phyloP scores from a whole-genome alignment of 2,797 vertebrate species.

The Peromyscus attwateri region DNA sequence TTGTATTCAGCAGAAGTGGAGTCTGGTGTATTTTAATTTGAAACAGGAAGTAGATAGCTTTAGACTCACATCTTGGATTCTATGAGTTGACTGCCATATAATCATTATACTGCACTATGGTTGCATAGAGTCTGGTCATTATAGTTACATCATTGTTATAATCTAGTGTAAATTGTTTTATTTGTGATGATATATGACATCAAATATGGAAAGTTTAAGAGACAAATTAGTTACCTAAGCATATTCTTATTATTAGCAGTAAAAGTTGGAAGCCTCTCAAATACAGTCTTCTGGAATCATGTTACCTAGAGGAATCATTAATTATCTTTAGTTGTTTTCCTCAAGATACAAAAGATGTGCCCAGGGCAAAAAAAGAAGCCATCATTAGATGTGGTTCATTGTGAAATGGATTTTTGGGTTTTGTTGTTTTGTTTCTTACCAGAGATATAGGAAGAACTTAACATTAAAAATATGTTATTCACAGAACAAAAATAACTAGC shows the following conservation, averaged over 20 bases:
- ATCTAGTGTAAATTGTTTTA: neutral
- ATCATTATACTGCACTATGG: neutral
- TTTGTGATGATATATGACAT: neutral
- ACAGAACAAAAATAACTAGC: constrained; percentile 17
- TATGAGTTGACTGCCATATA: neutral
- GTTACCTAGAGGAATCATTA: neutral
- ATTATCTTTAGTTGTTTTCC: constrained; percentile 28
- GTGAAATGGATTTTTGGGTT: neutral
- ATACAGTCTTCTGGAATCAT: neutral
- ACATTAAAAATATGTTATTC: neutral
- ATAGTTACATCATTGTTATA: neutral
- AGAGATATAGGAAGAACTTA: neutral
- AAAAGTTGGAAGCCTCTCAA: neutral
- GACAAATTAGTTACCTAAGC: neutral
- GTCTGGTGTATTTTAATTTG: constrained; percentile 48
- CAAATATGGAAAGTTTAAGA: neutral
- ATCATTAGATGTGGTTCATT: neutral
- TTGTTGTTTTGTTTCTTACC: neutral
- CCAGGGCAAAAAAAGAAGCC: neutral
- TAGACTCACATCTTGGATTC: constrained; percentile 19
- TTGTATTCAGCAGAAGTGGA: neutral
- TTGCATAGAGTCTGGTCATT: neutral
- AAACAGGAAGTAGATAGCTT: constrained; percentile 31
- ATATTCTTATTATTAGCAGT: neutral
- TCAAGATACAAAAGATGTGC: neutral